Percentiles rank a stretch among this genome's conserved stretches.
Evolutionary conservation across 2,797 vertebrate genomes (phyloP).

Genomic region (Cheirogaleus major): DNA sequence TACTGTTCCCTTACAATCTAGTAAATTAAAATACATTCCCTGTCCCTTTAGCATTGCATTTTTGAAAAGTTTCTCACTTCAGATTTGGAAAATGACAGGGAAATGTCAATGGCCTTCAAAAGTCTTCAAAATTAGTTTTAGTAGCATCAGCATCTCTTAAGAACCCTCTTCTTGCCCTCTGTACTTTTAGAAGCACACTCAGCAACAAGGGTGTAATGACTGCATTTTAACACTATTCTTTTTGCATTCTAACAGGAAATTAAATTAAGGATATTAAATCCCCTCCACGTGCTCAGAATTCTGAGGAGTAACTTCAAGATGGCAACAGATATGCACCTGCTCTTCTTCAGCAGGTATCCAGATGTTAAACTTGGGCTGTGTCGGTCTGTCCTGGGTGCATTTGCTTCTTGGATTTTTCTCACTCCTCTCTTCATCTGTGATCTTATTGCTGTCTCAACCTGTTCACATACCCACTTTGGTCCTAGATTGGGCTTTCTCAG

Average conservation of each 20-base stretch:
- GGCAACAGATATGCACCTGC: background rate
- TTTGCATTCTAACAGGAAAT: background rate
- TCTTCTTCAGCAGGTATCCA: background rate
- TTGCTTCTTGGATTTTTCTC: background rate
- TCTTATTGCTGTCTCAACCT: background rate
- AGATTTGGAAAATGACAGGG: constrained; percentile 30
- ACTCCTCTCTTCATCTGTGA: background rate
- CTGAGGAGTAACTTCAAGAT: background rate
- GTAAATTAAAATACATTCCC: background rate
- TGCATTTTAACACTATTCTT: background rate
- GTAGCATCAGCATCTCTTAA: background rate
- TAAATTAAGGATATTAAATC: constrained; percentile 27
- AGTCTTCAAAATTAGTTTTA: background rate
- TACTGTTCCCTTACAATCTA: background rate
- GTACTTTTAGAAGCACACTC: background rate
- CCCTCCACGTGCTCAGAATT: background rate
- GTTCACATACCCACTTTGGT: background rate
- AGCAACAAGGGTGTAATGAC: background rate
- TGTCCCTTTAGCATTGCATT: background rate
- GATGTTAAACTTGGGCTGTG: background rate
- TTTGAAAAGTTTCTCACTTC: constrained; percentile 18
- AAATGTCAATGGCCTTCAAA: background rate
- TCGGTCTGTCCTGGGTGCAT: background rate
- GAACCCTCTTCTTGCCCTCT: background rate
- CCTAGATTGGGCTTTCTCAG: background rate